A percentile compares a stretch with the other conserved stretches of the same genome.
These are phyloP conservation scores for Leptarthrus brevirostris DNA, from an alignment of 2,888 invertebrate genomes.

Conservation along the genomic window DNA sequence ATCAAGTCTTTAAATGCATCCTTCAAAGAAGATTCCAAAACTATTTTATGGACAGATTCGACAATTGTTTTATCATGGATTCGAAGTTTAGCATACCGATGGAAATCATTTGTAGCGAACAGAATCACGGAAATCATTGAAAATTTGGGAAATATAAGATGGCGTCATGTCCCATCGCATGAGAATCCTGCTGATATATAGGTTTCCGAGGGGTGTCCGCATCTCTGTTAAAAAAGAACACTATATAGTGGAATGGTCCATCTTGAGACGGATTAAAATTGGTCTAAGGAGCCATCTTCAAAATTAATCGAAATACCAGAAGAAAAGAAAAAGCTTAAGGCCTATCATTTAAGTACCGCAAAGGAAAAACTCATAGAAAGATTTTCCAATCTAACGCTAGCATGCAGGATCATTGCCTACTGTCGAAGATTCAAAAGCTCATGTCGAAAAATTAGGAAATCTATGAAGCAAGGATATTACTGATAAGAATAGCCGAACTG, in stretches of 20 bases:
- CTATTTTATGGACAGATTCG: constrained; percentile 56
- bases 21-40: background rate
- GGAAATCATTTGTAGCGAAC: constrained; percentile 57
- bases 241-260: background rate
- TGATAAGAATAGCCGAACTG: background rate
- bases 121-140: constrained; percentile 57
- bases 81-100: constrained; percentile 46
- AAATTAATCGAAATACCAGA: background rate
- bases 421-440: background rate
- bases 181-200: constrained; percentile 19
- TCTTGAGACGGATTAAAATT: no score
- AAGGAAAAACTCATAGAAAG: background rate
- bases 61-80: constrained; percentile 54
- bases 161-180: constrained; percentile 7
- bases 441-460: background rate
- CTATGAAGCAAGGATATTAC: background rate
- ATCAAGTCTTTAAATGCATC: background rate
- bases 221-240: background rate
- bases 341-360: background rate
- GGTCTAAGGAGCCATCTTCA: background rate
- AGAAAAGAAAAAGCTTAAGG: background rate
- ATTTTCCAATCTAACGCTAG: background rate
- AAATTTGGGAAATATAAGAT: background rate
- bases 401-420: background rate
- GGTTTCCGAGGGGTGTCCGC: background rate